Evolutionary conservation across 1,140 invertebrate species (phyloP).

Genomic region (Philaenus spumarius): DNA sequence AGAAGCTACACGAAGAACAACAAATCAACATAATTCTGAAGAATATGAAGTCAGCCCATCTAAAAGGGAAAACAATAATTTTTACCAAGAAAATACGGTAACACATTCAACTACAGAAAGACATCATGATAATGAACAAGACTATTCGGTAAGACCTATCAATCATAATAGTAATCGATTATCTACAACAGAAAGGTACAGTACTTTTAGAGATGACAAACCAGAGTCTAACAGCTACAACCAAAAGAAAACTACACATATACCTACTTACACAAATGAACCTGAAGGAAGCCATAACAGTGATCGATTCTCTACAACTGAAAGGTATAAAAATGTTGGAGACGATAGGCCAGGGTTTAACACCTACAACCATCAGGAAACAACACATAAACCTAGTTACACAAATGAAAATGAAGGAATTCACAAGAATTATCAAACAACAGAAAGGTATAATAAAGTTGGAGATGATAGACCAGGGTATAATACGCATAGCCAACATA

Average conservation of each 20-base stretch:
- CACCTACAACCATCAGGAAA: not conserved
- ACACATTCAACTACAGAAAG: no score
- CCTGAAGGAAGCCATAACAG: not conserved
- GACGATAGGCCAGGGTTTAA: no score
- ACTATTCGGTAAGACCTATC: not conserved
- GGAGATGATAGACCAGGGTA: not conserved
- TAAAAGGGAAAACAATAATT: no score
- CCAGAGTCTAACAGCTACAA: slow-evolving; percentile 1
- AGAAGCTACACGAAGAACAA: no score
- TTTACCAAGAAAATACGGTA: no score
- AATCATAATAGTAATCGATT: not conserved
- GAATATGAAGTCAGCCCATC: no score
- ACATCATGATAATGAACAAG: no score
- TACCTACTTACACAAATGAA: not conserved
- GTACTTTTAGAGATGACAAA: no score
- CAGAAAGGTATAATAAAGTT: no score
- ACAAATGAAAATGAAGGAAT: no score
- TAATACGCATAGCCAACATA: not conserved
- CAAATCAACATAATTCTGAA: no score
- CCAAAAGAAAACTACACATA: not conserved
- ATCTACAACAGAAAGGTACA: not conserved
- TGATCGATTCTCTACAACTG: not conserved
- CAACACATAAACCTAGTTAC: not conserved
- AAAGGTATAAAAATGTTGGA: not conserved
- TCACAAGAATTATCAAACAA: no score